These are phyloP conservation scores for Poeciliopsis prolifica DNA, from an alignment of 2,113 vertebrate genomes.

Conservation along the genomic window DNA sequence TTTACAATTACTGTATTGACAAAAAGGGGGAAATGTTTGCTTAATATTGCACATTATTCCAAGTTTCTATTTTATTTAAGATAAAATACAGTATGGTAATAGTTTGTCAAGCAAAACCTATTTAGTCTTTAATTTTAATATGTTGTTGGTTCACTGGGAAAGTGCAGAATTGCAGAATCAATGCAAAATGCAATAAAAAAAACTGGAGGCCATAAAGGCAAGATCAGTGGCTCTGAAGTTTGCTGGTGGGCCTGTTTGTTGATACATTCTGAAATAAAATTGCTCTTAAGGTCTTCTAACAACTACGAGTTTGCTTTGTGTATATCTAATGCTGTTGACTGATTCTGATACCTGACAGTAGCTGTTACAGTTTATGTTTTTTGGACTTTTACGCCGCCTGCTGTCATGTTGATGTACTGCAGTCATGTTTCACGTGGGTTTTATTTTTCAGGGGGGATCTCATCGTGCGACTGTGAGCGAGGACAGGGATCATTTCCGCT, in stretches of 20 bases:
- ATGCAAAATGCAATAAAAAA: background rate
- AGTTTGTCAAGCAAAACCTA: no score
- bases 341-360: background rate
- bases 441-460: constrained; percentile 83
- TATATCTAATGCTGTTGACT: background rate
- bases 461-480: constrained; percentile 88
- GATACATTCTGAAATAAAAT: background rate
- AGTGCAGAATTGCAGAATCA: background rate
- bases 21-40: no score
- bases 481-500: constrained; percentile 92
- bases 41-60: no score
- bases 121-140: no score
- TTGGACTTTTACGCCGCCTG: constrained; percentile 48
- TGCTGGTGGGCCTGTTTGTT: background rate
- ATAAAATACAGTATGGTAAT: no score
- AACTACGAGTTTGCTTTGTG: background rate
- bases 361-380: background rate
- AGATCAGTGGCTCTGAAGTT: background rate
- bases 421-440: background rate
- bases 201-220: background rate
- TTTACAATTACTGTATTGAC: no score
- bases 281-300: no score
- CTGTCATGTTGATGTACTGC: constrained; percentile 39
- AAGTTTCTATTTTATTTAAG: no score
- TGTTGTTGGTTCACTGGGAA: background rate